Conservation (phyloP, 2,113 vertebrate genomes). For the Fukomys damarensis region DNA sequence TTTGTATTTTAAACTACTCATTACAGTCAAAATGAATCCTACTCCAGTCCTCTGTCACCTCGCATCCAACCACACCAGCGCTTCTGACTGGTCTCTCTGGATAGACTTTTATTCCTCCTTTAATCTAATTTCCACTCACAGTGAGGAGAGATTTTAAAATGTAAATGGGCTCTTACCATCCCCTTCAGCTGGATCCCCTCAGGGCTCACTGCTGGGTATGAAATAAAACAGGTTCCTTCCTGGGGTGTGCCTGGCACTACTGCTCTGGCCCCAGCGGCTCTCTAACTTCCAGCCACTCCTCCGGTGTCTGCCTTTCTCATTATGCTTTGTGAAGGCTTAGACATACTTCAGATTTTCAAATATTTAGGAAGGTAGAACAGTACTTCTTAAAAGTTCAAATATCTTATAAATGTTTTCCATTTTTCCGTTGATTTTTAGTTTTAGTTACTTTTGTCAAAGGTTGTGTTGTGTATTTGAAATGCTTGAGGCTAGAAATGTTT, state of each 20-base stretch:
- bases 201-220: not conserved
- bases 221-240: not conserved
- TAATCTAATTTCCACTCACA: not conserved
- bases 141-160: not conserved
- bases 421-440: not conserved
- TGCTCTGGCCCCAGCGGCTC: not conserved
- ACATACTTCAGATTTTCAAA: not conserved
- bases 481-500: not conserved
- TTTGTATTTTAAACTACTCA: not conserved
- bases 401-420: not conserved
- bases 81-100: not conserved
- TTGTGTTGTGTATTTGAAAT: not conserved
- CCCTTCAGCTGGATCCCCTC: not conserved
- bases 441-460: not conserved
- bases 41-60: not conserved
- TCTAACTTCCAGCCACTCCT: not conserved
- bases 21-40: not conserved
- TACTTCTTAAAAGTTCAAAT: not conserved
- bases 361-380: not conserved
- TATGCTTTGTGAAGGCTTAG: not conserved
- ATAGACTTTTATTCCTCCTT: not conserved
- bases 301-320: not conserved
- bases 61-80: not conserved
- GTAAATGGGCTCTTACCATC: not conserved
- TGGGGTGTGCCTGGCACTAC: rapidly evolving